Evolutionary conservation across 2,888 invertebrate genomes (phyloP), one percentile per base, ranked within the genome.

Genomic region (Monopis laevigella): DNA sequence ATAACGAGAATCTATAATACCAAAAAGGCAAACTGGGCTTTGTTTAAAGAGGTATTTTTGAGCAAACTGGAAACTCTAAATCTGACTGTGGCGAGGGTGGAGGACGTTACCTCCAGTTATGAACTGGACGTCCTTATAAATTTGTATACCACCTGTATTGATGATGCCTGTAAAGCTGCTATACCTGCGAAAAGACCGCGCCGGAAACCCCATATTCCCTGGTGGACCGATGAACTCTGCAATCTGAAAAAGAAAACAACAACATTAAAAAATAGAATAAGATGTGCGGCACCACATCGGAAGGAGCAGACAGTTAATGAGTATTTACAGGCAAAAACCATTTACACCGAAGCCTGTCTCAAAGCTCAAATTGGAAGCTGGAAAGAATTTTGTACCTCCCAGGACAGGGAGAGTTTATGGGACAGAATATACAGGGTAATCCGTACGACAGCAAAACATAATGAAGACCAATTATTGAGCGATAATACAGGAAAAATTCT

Each of bases 371-470:
- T 21, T 1, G 7, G 16, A 1, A 45, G 46, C 11, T 49, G 45
- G 45, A 47, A 46, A 17, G 17, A 27, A 1, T 45, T 48, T 27
- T 48, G 45, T 14, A 8, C 17, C 1, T 43, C 28, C 8, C 46
- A 48, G 13, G 43, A 46, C 2, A 35, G 34, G 8, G 42, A 45
- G 12, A 35, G 38, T 5, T 30, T 45, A 26, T 45, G 45, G 44
- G 45, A 47, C 6, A 43, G 44, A 0, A 40, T 46, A 1, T 48
- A 48, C 11, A 36, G 46, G 16, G 39, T 48, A 4, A 46, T 48
- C 3, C 18, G 39, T 2, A 39, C 30, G 6, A 43, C 46, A 0
- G 11, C 27, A 1, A 39, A 13, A 14, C 8, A 10, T 6, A 7
- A n/a, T 10, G 24, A 10, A 13, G 36, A 39, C 24, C 14, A n/a